Conservation (phyloP, 2,888 invertebrate species). For the Amphimallon solstitiale region DNA sequence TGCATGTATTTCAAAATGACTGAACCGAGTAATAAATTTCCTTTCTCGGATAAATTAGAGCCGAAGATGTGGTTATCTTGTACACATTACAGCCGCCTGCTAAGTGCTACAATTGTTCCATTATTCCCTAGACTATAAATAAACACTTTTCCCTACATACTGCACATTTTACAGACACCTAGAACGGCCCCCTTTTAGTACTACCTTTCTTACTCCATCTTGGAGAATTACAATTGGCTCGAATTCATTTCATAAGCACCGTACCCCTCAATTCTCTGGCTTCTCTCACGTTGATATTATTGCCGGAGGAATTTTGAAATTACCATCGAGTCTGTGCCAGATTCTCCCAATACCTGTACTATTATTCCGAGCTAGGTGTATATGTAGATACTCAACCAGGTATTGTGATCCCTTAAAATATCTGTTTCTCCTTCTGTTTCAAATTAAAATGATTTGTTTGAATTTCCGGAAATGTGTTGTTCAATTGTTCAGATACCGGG, state of each 20-base stretch:
- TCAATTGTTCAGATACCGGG: constrained; percentile 27
- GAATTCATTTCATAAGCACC: constrained; percentile 20
- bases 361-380: constrained; percentile 1
- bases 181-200: constrained; percentile 22
- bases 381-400: constrained; percentile 35
- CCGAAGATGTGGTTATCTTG: constrained; percentile 55
- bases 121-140: constrained; percentile 55
- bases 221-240: constrained; percentile 7
- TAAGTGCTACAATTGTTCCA: constrained; percentile 58
- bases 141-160: constrained; percentile 52
- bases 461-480: constrained; percentile 40
- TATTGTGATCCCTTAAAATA: constrained; percentile 40
- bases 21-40: constrained; percentile 53
- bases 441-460: constrained; percentile 51
- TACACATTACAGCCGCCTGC: constrained; percentile 54
- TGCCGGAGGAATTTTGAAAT: constrained; percentile 51
- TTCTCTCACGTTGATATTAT: constrained; percentile 48
- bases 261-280: background rate
- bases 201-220: constrained; percentile 44
- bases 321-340: constrained; percentile 41
- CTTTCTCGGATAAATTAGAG: constrained; percentile 54
- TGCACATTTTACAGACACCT: constrained; percentile 43
- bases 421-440: constrained; percentile 39
- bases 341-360: constrained; percentile 36
- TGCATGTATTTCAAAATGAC: constrained; percentile 43